Base-by-base conservation (phyloP, 2,888 invertebrate genomes). In the Heliconius hortense region DNA sequence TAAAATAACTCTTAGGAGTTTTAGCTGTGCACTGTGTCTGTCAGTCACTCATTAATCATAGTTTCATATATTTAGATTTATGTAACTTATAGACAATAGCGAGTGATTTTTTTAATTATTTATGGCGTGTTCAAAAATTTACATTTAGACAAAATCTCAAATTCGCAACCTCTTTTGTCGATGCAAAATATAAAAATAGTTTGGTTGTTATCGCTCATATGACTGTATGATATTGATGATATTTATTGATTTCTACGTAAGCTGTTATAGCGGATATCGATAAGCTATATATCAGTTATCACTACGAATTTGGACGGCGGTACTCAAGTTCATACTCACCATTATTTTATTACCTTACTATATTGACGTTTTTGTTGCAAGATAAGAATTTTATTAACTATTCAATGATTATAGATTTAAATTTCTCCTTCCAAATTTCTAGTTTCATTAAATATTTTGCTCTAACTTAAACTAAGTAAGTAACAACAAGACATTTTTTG, bases 191-290 rank as follows among this genome's bases (percentile, higher is more conserved):
- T 18, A 18, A 48, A 48, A 48, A 21, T 21, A 21, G 18, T 48
- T 48, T 35, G 35, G 35, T 8, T 35, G 35, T 21, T 53, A 53
- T 53, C 53, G 13, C 11, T 35, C 21, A 35, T 35, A 64, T 7
- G 63, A 63, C 21, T 39, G 21, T 43, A 60, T 24, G 35, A 77
- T 66, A 59, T 64, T 26, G 59, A 18, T 31, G 8, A 31, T 31
- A 31, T 39, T 26, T 24, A 75, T 77, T 70, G 77, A 77, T 77
- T 75, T 70, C 39, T 56, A 69, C 66, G 77, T 75, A 67, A 70
- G 73, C 15, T n/a, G 66, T 13, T 60, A 48, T 24, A 72, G 69
- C 64, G 18, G 28, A 62, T 62, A 71, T 26, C 43, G 71, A 71
- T 71, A 71, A 71, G 71, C 62, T 26, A 0, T 59, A 24, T 70